Base-by-base conservation (phyloP, 2,113 vertebrate species). In the Melanerpes formicivorus region DNA sequence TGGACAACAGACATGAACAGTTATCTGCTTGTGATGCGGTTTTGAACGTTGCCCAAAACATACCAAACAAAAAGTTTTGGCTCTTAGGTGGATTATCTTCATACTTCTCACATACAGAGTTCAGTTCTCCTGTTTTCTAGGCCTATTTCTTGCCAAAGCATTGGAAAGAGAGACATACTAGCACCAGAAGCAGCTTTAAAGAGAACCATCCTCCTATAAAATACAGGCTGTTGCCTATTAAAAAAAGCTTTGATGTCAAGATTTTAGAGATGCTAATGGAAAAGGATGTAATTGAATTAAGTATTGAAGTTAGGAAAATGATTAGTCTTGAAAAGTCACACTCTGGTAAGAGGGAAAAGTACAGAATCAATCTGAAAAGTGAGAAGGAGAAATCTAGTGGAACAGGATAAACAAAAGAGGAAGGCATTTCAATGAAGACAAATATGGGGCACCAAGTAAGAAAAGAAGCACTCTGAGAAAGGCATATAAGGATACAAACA, bases 81-180 rank as follows among this genome's bases (percentile, higher is more conserved):
- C 44, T 25, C 8, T 18, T 17, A 2, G 11, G 0, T 30, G 12
- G 40, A 14, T 11, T 55, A 18, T 11, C 37, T 59, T n/a, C 50
- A 2, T 9, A 0, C 42, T 42, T 79, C 23, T 19, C 42, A 4
- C 0, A 3, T 19, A 9, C 10, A 10, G 27, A 13, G 50, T 40
- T 74, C 44, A 1, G 27, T 37, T 69, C 16, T 58, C 8, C 70
- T 50, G n/a, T 16, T 27, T 48, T 66, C 42, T 59, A 11, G 48
- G 34, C 19, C 34, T 6, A 4, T 52, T 66, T 46, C 64, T 25
- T 44, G 29, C 29, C 59, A 37, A 7, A 55, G 26, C 17, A 8
- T 1, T 48, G 44, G 64, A 23, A 52, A 84, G 37, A n/a, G 46
- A 37, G 18, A 11, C 32, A 8, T 2, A 19, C 25, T 29, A 65